Conservation (phyloP, 2,888 invertebrate species). For the Tolmerus cingulatus region DNA sequence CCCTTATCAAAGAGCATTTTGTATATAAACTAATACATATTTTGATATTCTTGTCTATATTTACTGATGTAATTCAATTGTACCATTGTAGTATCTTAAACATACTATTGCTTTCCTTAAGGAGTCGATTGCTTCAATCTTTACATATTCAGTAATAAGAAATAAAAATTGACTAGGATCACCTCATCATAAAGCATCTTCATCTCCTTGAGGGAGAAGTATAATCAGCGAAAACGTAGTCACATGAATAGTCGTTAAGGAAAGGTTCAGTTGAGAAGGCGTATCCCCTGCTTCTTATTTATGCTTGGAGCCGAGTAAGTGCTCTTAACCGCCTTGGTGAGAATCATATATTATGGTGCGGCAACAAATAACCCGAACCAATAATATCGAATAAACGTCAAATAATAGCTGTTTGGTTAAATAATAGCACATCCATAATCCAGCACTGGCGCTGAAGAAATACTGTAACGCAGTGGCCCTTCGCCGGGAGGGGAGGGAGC, state of each 20-base stretch:
- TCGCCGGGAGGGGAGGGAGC: neutral
- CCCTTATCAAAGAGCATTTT: too few species aligned
- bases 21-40: too few species aligned
- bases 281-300: neutral
- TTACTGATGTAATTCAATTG: too few species aligned
- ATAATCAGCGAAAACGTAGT: neutral
- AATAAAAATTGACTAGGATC: neutral
- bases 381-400: conserved; percentile 50
- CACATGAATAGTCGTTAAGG: neutral
- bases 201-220: neutral
- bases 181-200: neutral
- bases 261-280: neutral
- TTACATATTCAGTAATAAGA: neutral
- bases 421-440: conserved; percentile 47
- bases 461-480: conserved; percentile 30
- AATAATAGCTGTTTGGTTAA: conserved; percentile 48
- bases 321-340: neutral
- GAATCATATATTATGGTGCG: conserved; percentile 17
- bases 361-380: conserved; percentile 44
- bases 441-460: conserved; percentile 34
- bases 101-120: too few species aligned
- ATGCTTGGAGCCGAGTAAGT: neutral
- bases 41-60: too few species aligned
- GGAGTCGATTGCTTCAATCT: neutral
- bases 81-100: too few species aligned